A percentile compares a stretch with the other conserved stretches of the same genome.
Conservation (phyloP, 2,797 vertebrate genomes). For the Vireo griseus region DNA sequence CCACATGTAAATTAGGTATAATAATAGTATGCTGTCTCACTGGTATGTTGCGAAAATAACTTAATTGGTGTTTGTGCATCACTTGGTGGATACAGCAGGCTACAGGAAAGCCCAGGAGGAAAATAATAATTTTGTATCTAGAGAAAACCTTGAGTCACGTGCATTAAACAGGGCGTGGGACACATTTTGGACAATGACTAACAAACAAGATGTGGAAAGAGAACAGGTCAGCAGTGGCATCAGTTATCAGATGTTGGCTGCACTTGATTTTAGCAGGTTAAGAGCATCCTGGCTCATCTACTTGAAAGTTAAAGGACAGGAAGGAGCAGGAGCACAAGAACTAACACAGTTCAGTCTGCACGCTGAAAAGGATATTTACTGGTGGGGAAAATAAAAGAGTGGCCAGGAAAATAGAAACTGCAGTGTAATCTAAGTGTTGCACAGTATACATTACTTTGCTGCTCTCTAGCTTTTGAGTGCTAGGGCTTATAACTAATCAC, state of each 20-base stretch:
- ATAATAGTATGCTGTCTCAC: conserved; percentile 37
- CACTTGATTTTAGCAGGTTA: neutral
- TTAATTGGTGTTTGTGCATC: conserved; percentile 60
- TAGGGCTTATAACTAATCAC: neutral
- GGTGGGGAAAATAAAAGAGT: neutral
- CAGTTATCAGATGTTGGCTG: neutral
- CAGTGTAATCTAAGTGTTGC: neutral
- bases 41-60: conserved; percentile 44
- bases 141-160: conserved; percentile 28
- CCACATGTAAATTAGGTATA: conserved; percentile 21
- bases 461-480: neutral
- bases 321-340: neutral
- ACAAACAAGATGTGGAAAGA: conserved; percentile 22
- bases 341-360: neutral
- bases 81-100: neutral
- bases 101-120: conserved; percentile 41
- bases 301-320: neutral
- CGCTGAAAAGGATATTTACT: neutral
- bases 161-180: conserved; percentile 16
- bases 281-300: neutral
- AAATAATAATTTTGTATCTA: conserved; percentile 54
- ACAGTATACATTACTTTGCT: neutral
- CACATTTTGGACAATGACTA: neutral
- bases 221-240: neutral
- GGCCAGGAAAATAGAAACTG: neutral